Conservation (phyloP, 2,888 invertebrate genomes). For the Trissolcus japonicus region DNA sequence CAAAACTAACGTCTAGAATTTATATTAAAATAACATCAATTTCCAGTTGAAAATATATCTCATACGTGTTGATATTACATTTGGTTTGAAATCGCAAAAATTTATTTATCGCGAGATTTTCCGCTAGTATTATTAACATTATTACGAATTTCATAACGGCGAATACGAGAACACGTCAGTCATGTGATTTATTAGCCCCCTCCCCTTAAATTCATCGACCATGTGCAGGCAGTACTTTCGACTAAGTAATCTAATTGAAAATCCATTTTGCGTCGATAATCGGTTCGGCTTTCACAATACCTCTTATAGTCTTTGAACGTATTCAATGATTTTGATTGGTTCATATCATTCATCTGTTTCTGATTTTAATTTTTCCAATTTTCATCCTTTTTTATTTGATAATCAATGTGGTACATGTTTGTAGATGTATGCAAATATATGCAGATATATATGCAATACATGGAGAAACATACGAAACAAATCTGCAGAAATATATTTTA, state of each 20-base stretch:
- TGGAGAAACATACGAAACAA: too few relatives aligned
- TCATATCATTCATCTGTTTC: too few relatives aligned
- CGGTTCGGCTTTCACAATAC: constrained; percentile 52
- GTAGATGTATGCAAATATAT: too few relatives aligned
- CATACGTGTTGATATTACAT: too few relatives aligned
- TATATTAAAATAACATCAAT: too few relatives aligned
- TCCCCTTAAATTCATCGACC: constrained; percentile 63
- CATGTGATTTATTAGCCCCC: constrained; percentile 45
- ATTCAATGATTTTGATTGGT: constrained; percentile 19
- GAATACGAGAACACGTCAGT: constrained; percentile 33
- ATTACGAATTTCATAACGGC: constrained; percentile 59
- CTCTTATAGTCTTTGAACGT: constrained; percentile 36
- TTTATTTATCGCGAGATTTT: neutral
- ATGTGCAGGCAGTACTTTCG: constrained; percentile 60
- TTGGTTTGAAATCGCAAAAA: neutral
- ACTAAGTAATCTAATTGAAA: constrained; percentile 68
- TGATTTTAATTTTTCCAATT: too few relatives aligned
- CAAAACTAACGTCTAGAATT: too few relatives aligned
- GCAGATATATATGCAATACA: too few relatives aligned
- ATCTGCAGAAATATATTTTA: too few relatives aligned
- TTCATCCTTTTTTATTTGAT: too few relatives aligned
- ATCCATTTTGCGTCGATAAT: constrained; percentile 63
- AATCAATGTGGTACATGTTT: too few relatives aligned
- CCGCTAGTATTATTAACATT: constrained; percentile 61
- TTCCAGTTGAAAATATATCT: too few relatives aligned